phyloP scores from a whole-genome alignment of 2,888 invertebrate genomes.

The Sinelater perroti region DNA sequence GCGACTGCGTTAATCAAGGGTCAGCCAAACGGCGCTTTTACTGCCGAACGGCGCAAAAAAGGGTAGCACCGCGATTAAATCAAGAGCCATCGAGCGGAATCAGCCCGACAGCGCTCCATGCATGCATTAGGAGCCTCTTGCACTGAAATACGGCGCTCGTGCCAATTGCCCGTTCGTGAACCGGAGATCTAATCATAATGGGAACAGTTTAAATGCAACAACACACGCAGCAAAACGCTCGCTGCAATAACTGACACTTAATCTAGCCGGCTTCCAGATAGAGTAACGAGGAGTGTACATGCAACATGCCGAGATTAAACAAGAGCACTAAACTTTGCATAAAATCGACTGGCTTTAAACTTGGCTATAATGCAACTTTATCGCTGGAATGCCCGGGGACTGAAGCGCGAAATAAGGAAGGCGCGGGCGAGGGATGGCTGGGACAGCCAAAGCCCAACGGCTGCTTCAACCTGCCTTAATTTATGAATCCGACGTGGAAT shows the following conservation, averaged over 20 bases:
- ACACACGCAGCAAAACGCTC: slow-evolving; percentile 26
- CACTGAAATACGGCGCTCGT: slow-evolving; percentile 3
- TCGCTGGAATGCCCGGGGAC: slow-evolving; percentile 18
- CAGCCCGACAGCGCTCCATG: too few relatives aligned
- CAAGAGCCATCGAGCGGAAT: too few relatives aligned
- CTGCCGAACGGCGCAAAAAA: too few relatives aligned
- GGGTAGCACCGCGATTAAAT: too few relatives aligned
- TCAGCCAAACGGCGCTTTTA: too few relatives aligned
- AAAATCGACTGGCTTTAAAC: slow-evolving; percentile 32
- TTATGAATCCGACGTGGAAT: background rate
- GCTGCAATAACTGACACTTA: slow-evolving; percentile 30
- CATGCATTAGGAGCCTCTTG: background rate
- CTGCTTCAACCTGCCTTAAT: slow-evolving; percentile 10
- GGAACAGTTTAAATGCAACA: slow-evolving; percentile 26
- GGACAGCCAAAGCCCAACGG: slow-evolving; percentile 12
- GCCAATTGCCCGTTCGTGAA: slow-evolving; percentile 2
- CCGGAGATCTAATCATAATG: slow-evolving; percentile 12
- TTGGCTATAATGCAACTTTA: slow-evolving; percentile 28
- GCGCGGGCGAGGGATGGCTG: slow-evolving; percentile 4
- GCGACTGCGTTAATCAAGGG: too few relatives aligned
- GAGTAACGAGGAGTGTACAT: slow-evolving; percentile 35
- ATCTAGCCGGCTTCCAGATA: slow-evolving; percentile 27
- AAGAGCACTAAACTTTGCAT: slow-evolving; percentile 31
- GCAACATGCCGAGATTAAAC: slow-evolving; percentile 32
- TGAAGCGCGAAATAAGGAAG: background rate